A percentile compares a stretch with the other conserved stretches of the same genome.
Conservation (phyloP, 2,113 vertebrate species). For the Syngnathus floridae region DNA sequence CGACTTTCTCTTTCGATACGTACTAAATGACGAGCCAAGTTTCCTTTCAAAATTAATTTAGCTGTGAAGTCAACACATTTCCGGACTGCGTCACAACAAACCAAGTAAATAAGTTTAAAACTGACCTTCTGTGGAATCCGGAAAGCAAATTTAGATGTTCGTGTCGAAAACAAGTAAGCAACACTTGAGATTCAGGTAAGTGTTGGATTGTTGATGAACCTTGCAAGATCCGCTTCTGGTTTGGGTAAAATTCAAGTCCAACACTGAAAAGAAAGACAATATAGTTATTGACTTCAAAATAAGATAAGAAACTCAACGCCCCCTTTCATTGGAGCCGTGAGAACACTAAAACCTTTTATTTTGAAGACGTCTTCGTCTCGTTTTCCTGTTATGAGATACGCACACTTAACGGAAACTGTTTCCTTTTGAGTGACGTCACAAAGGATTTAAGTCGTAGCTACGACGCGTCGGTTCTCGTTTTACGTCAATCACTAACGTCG, state of each 20-base stretch:
- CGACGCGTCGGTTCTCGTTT: not conserved
- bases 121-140: conserved; percentile 32
- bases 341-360: conserved; percentile 4
- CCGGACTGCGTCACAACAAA: conserved; percentile 47
- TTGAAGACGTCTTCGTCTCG: not conserved
- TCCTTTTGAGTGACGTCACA: conserved; percentile 43
- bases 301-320: not conserved
- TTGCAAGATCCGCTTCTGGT: not conserved
- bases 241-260: not conserved
- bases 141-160: not conserved
- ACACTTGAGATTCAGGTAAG: not conserved
- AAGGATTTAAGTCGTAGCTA: not conserved
- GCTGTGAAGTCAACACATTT: not conserved
- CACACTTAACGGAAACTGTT: not conserved
- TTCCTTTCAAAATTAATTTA: not conserved
- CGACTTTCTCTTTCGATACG: conserved; percentile 33
- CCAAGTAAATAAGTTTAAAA: not conserved
- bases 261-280: not conserved
- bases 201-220: not conserved
- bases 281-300: not conserved
- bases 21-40: not conserved
- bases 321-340: not conserved
- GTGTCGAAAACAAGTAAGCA: not conserved
- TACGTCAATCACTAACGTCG: not conserved
- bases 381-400: not conserved